Evolutionary conservation across 2,888 invertebrate genomes (phyloP).

Genomic region (Drosophila colorata): DNA sequence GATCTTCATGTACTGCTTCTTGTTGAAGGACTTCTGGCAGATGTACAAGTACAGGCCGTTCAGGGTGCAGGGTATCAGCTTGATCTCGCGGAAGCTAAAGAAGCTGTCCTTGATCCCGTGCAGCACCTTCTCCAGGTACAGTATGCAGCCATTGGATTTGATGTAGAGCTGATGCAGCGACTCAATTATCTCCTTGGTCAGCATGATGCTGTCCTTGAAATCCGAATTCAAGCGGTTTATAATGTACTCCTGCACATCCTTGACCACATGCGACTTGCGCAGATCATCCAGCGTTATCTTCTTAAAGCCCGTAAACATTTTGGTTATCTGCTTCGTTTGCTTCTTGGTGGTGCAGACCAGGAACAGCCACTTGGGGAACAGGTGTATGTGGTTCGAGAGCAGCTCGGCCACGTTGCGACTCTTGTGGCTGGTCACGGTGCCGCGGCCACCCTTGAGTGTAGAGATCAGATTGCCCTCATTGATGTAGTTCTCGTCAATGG

Average conservation of each 20-base stretch:
- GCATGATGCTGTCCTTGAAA: slow-evolving; percentile 93
- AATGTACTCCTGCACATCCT: slow-evolving; percentile 98
- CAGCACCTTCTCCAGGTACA: slow-evolving; percentile 94
- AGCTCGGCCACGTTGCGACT: slow-evolving; percentile 92
- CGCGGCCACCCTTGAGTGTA: slow-evolving; percentile 85
- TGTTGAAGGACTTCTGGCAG: slow-evolving; percentile 95
- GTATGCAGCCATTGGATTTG: slow-evolving; percentile 96
- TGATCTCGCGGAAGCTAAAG: slow-evolving; percentile 95
- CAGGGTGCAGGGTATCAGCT: slow-evolving; percentile 97
- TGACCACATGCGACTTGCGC: slow-evolving; percentile 94
- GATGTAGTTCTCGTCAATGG: slow-evolving; percentile 93
- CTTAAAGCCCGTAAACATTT: slow-evolving; percentile 94
- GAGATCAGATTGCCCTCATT: slow-evolving; percentile 87
- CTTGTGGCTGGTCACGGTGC: slow-evolving; percentile 83
- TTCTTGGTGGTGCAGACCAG: slow-evolving; percentile 95
- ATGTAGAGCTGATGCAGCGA: slow-evolving; percentile 97
- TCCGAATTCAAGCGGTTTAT: slow-evolving; percentile 95
- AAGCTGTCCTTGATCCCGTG: slow-evolving; percentile 97
- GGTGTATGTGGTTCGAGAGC: slow-evolving; percentile 94
- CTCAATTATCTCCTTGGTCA: slow-evolving; percentile 96
- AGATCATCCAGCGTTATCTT: slow-evolving; percentile 97
- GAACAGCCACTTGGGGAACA: slow-evolving; percentile 96
- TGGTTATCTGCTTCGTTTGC: slow-evolving; percentile 92
- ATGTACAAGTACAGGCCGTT: slow-evolving; percentile 98
- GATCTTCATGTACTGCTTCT: slow-evolving; percentile 94